Evolutionary conservation across 2,888 invertebrate species (phyloP).

Genomic region (Bugulina stolonifera): DNA sequence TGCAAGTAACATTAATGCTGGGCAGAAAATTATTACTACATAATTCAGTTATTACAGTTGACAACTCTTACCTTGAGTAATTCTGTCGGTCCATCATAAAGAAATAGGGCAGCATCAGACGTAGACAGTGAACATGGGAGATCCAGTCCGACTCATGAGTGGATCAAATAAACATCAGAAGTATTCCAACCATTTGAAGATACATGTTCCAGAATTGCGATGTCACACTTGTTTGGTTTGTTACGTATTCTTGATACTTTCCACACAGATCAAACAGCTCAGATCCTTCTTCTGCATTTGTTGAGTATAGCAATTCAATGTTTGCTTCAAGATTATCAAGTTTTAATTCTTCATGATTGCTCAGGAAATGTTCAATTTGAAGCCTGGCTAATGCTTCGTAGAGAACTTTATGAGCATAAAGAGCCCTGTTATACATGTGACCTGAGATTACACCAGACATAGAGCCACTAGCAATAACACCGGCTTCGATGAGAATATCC

Average conservation of each 20-base stretch:
- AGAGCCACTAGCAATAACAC: constrained; percentile 26
- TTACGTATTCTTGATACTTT: background rate
- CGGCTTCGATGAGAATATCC: constrained; percentile 29
- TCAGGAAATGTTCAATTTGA: constrained; percentile 11
- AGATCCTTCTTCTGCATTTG: background rate
- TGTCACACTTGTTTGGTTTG: background rate
- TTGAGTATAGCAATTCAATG: no score
- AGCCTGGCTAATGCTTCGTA: constrained; percentile 28
- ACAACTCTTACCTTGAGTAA: background rate
- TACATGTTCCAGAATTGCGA: background rate
- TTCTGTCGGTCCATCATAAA: background rate
- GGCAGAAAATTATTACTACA: no score
- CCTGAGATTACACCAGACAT: constrained; percentile 28
- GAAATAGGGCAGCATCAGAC: background rate
- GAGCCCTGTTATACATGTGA: constrained; percentile 28
- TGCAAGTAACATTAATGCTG: no score
- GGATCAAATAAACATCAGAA: background rate
- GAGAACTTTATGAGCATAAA: constrained; percentile 27
- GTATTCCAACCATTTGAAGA: background rate
- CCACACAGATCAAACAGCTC: background rate
- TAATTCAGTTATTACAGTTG: no score
- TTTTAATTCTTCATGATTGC: no score
- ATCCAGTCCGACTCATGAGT: background rate
- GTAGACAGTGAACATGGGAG: background rate
- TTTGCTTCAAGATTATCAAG: no score